Evolutionary conservation across 2,888 invertebrate species (phyloP).

Genomic region (Lasius fuliginosus): DNA sequence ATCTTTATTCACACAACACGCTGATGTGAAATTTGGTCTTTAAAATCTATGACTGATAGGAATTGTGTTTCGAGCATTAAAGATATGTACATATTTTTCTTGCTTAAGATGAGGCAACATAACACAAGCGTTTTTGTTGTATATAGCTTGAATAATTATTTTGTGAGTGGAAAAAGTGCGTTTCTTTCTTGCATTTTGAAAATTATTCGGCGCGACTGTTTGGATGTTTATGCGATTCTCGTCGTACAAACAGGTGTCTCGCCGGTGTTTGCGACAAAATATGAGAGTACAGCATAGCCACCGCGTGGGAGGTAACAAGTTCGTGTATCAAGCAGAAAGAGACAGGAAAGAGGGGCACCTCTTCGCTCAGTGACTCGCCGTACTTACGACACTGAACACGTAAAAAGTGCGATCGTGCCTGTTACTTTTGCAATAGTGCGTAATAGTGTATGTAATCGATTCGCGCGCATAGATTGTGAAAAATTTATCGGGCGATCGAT

Average conservation of each 20-base stretch:
- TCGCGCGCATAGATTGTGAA: background rate
- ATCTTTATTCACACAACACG: constrained; percentile 27
- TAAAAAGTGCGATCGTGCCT: constrained; percentile 38
- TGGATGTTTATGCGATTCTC: constrained; percentile 30
- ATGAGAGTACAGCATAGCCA: constrained; percentile 19
- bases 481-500: background rate
- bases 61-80: background rate
- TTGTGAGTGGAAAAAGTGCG: background rate
- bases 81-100: constrained; percentile 4
- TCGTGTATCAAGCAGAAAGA: constrained; percentile 3
- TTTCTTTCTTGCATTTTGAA: background rate
- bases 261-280: constrained; percentile 27
- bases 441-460: background rate
- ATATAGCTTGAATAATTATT: background rate
- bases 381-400: constrained; percentile 64
- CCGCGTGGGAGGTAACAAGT: constrained; percentile 48
- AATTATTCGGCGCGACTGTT: constrained; percentile 4
- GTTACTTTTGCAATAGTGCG: constrained; percentile 28
- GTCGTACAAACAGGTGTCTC: constrained; percentile 54
- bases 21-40: constrained; percentile 27
- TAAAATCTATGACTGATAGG: background rate
- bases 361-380: constrained; percentile 75
- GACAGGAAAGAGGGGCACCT: constrained; percentile 55
- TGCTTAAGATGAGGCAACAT: constrained; percentile 16
- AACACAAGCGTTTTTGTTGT: background rate